Percentiles rank a stretch among this genome's conserved stretches.
Conservation (phyloP, 2,888 invertebrate species). For the Andricus quercusramuli region DNA sequence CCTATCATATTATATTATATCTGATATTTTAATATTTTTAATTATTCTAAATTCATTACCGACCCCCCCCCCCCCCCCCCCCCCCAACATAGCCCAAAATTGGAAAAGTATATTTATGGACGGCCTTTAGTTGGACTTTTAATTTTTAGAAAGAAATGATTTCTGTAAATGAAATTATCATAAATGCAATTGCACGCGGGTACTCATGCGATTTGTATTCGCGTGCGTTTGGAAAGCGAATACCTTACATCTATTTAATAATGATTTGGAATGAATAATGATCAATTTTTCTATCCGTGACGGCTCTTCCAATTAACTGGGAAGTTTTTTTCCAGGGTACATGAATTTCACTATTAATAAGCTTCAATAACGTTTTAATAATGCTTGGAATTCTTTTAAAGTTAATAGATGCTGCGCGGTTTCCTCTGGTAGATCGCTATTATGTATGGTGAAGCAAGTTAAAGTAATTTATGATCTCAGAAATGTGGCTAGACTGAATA, state of each 20-base stretch:
- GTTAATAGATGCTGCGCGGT: not conserved
- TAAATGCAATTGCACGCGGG: not conserved
- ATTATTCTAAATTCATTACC: no score
- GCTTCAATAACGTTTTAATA: conserved; percentile 2
- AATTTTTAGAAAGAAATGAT: not conserved
- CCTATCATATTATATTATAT: no score
- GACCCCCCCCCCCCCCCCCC: no score
- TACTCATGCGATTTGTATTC: not conserved
- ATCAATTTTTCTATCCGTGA: not conserved
- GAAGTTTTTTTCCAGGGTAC: not conserved
- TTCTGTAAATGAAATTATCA: not conserved
- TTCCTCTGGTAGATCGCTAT: not conserved
- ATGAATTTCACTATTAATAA: conserved; percentile 12
- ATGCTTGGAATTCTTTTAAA: not conserved
- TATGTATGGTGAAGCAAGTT: not conserved
- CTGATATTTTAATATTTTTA: no score
- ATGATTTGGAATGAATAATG: conserved; percentile 2
- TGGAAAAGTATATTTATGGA: no score
- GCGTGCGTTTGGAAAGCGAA: conserved; percentile 5
- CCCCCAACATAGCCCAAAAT: no score
- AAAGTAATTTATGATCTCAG: not conserved
- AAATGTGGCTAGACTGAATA: not conserved
- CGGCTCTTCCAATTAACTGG: not conserved
- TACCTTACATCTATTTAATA: not conserved
- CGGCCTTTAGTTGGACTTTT: not conserved